phyloP scores from a whole-genome alignment of 1,140 invertebrate species.

The Muscidifurax raptorellus region DNA sequence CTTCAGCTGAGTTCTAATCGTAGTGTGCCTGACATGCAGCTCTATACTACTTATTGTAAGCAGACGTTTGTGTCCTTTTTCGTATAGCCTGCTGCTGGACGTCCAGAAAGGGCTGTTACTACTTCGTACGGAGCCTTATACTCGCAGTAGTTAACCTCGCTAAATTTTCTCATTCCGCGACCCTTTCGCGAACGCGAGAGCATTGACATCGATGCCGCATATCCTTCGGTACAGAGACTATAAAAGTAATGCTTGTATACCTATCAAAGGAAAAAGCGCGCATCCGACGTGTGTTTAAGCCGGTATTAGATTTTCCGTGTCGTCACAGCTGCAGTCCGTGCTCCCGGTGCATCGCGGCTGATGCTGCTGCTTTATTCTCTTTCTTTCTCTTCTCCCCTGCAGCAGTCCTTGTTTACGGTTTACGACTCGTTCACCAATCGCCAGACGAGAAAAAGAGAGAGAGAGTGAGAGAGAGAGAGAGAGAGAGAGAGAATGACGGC shows the following conservation, averaged over 20 bases:
- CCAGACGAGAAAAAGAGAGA: too few relatives aligned
- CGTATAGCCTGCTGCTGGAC: too few relatives aligned
- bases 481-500: not conserved
- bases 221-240: not conserved
- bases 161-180: not conserved
- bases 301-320: not conserved
- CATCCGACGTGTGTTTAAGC: not conserved
- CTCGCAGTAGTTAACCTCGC: not conserved
- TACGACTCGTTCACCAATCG: too few relatives aligned
- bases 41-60: too few relatives aligned
- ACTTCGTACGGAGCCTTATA: too few relatives aligned
- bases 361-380: not conserved
- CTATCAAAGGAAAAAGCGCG: not conserved
- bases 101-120: too few relatives aligned
- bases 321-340: not conserved
- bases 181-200: not conserved
- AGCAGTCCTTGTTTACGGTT: too few relatives aligned
- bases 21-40: too few relatives aligned
- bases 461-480: too few relatives aligned
- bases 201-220: not conserved
- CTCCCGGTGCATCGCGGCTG: slow-evolving; percentile 7
- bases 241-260: not conserved
- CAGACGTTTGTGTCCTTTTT: too few relatives aligned
- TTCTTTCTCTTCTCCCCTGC: not conserved
- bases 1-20: too few relatives aligned